Evolutionary conservation across 1,140 invertebrate species (phyloP), one percentile per base, ranked within the genome.

Genomic region (Tetramorium parvispinum): DNA sequence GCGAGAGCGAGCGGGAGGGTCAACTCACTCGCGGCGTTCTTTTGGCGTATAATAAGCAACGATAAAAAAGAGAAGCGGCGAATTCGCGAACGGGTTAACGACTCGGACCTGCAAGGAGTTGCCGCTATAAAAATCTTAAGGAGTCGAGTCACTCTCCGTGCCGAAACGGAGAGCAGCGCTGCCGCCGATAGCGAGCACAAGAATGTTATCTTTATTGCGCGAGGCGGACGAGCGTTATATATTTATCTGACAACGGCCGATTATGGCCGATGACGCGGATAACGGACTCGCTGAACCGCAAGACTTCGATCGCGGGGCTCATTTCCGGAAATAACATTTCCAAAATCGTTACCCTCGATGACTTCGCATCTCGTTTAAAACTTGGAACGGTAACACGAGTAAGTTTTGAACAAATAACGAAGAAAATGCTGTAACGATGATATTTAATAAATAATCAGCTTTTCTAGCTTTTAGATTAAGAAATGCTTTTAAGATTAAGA

Each of bases 61-160:
- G 87, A 79, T 86, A 86, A 88, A 86, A 55, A 85, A 70, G 49
- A 85, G 77, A 73, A 85, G 46, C 76, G 63, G 79, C 61, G 85
- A 89, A 86, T 85, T 81, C 89, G 76, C 85, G 81, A 73, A 65
- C 78, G 63, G 81, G 77, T 91, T 91, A 91, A 91, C 87, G 90
- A 89, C 90, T 85, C 85, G 71, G 81, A 85, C 75, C 87, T 71
- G 87, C 79, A 87, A 90, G 89, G 81, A 91, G 90, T 76, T 91
- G 73, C 86, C 81, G 87, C 87, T 87, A 87, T 91, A 87, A 91
- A 89, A 91, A 79, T 87, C 81, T 75, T 85, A 86, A 89, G 86
- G 78, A 89, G 66, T 85, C 63, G 70, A 59, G 85, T 63, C 57
- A 59, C 85, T 83, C 85, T 83, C 55, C 49, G 32, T 66, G 75